phyloP scores from a whole-genome alignment of 2,113 vertebrate genomes.

The Chascanopsetta lugubris region DNA sequence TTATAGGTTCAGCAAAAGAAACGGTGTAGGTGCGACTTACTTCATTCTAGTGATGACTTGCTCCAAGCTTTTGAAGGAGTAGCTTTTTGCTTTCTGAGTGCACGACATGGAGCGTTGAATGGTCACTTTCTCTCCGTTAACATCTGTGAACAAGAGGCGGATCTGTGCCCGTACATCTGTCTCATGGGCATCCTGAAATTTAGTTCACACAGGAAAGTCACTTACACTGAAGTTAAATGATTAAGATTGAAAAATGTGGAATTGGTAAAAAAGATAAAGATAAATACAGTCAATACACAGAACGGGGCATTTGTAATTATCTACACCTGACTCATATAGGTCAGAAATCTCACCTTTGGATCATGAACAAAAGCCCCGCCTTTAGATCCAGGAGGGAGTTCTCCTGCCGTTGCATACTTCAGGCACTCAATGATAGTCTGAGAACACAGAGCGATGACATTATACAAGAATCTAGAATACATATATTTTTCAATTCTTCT shows the following conservation, averaged over 20 bases:
- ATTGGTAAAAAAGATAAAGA: too few relatives aligned
- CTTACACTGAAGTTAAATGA: too few relatives aligned
- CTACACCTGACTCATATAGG: not conserved
- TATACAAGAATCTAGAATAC: not conserved
- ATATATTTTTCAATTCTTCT: not conserved
- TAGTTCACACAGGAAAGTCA: not conserved
- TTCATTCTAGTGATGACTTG: conserved; percentile 90
- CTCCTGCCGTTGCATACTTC: conserved; percentile 92
- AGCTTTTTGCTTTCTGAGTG: conserved; percentile 92
- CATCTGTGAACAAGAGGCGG: conserved; percentile 89
- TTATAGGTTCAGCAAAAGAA: not conserved
- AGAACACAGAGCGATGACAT: conserved; percentile 3
- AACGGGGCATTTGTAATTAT: too few relatives aligned
- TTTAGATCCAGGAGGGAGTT: conserved; percentile 97
- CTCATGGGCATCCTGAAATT: conserved; percentile 90
- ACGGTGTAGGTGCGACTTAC: conserved; percentile 74
- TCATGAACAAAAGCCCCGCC: conserved; percentile 96
- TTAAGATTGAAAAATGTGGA: too few relatives aligned
- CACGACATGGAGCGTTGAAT: conserved; percentile 95
- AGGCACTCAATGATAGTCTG: conserved; percentile 99
- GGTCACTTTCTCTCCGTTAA: conserved; percentile 86
- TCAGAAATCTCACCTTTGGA: conserved; percentile 86
- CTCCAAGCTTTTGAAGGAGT: conserved; percentile 93
- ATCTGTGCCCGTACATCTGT: conserved; percentile 97
- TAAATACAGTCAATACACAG: too few relatives aligned